phyloP scores from a whole-genome alignment of 1,140 invertebrate genomes.

The Eciton burchellii region DNA sequence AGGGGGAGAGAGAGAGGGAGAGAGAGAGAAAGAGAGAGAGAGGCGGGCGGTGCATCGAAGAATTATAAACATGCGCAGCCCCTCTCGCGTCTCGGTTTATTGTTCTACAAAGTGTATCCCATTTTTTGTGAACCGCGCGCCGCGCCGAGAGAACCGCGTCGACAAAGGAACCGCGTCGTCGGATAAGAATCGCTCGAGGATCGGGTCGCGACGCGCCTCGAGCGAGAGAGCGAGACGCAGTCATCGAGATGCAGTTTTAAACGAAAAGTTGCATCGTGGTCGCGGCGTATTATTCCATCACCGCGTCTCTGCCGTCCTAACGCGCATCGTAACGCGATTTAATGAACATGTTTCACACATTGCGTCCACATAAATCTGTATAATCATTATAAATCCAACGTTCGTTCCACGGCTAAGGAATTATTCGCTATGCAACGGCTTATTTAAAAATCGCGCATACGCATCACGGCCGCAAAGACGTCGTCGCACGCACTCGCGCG shows the following conservation, averaged over 20 bases:
- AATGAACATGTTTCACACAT: conserved; percentile 26
- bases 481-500: conserved; percentile 6
- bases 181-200: conserved; percentile 41
- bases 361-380: background rate
- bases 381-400: background rate
- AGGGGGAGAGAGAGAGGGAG: too few species aligned
- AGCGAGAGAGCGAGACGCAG: background rate
- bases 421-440: background rate
- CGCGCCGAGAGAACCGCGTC: conserved; percentile 43
- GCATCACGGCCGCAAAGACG: background rate
- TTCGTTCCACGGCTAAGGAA: background rate
- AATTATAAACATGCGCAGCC: conserved; percentile 45
- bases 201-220: background rate
- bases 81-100: conserved; percentile 45
- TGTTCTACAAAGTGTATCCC: conserved; percentile 56
- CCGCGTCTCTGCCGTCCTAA: background rate
- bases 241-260: background rate
- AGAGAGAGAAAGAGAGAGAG: too few species aligned
- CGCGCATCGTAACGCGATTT: background rate
- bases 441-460: background rate
- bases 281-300: too few species aligned
- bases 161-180: conserved; percentile 48
- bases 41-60: conserved; percentile 46
- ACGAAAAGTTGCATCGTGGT: background rate
- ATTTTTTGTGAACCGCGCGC: conserved; percentile 23